Evolutionary conservation across 2,888 invertebrate genomes (phyloP), one percentile per base, ranked within the genome.

Genomic region (Gymnoscelis rufifasciata): DNA sequence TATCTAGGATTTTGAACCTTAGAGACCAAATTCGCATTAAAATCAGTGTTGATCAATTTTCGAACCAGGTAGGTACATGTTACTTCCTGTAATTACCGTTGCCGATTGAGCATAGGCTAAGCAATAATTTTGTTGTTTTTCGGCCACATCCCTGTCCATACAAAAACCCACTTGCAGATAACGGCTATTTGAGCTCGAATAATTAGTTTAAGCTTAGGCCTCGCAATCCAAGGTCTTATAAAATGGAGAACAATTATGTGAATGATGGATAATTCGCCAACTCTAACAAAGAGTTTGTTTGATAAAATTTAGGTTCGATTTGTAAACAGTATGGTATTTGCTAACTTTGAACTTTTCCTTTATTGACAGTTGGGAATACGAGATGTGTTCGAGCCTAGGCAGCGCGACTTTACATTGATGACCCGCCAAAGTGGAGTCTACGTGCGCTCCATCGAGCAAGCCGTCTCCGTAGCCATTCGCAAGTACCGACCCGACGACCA

Each of bases 361-460:
- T 12, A 24, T 45, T 7, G 7, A 27, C 78, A 95, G 95, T 75
- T 95, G 61, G 94, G 95, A 28, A 91, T 95, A 54, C 86, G 90
- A 55, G 92, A 93, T 66, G 93, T 95, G 35, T 95, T 96, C 70
- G 94, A 95, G 74, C 95, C 95, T 1, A 89, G 93, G 47, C 91
- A 92, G 52, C 93, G 93, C 2, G 94, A 95, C 80, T 93, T 95
- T 67, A 90, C 92, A 11, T 92, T 92, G 46, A 94, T 95, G 95
- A 95, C 95, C 23, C 88, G 89, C 12, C 93, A 94, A 66, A 79
- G 90, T n/a, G 92, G 93, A 28, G 91, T 95, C 47, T 95, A 94
- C 68, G 95, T 94, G 26, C 92, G 93, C 44, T 95, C 95, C 74
- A 92, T 95, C 60, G 95, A 95, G 75, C 95, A 95, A 78, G 92